Evolutionary conservation across 2,797 vertebrate species (phyloP).

Genomic region (Oryzias dopingdopingensis): DNA sequence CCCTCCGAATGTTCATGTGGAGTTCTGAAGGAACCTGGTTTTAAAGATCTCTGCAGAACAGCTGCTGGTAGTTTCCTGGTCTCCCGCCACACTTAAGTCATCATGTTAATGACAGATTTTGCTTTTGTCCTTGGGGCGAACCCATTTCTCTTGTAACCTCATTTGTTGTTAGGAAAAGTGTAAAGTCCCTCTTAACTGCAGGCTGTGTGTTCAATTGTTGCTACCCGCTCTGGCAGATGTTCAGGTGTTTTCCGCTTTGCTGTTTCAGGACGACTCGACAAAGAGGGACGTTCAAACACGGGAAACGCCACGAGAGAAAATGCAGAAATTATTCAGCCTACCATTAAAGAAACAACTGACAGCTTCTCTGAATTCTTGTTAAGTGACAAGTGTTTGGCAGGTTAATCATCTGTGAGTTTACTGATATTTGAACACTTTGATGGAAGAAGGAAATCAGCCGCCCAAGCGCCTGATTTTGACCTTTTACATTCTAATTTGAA

Average conservation of each 20-base stretch:
- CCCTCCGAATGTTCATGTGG: too few species aligned
- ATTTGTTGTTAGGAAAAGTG: constrained; percentile 45
- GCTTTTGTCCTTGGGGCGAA: constrained; percentile 37
- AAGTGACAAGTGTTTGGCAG: too few species aligned
- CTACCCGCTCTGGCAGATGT: constrained; percentile 43
- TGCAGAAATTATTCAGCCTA: too few species aligned
- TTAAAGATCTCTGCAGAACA: constrained; percentile 22
- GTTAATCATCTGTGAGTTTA: too few species aligned
- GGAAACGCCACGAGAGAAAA: background rate
- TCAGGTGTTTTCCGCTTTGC: constrained; percentile 31
- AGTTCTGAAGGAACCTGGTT: background rate
- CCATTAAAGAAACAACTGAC: too few species aligned
- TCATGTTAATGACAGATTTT: constrained; percentile 49
- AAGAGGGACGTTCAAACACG: constrained; percentile 13
- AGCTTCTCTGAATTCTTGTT: too few species aligned
- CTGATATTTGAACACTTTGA: too few species aligned
- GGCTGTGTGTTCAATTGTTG: constrained; percentile 42
- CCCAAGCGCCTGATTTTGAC: too few species aligned
- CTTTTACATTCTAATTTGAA: too few species aligned
- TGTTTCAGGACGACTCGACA: constrained; percentile 28
- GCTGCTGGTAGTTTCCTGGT: constrained; percentile 43
- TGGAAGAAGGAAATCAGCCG: too few species aligned
- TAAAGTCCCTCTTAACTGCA: constrained; percentile 60
- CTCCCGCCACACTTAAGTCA: constrained; percentile 35
- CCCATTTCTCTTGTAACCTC: constrained; percentile 33